Evolutionary conservation across 1,140 invertebrate genomes (phyloP).

Genomic region (Drosophila albomicans): DNA sequence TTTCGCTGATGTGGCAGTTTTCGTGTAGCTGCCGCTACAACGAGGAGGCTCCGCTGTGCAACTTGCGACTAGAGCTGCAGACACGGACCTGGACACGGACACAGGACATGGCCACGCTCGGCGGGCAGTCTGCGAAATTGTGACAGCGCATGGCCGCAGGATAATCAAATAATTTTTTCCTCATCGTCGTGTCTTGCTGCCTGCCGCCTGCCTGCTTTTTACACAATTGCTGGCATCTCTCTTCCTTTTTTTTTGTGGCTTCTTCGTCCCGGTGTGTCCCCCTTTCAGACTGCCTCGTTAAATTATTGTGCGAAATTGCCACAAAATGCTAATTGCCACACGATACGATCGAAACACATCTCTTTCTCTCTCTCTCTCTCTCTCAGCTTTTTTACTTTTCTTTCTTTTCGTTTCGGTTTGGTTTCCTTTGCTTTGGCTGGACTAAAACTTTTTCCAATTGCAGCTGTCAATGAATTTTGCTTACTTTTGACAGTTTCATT

Average conservation of each 20-base stretch:
- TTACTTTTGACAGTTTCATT: constrained; percentile 72
- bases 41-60: constrained; percentile 1
- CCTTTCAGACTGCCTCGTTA: constrained; percentile 45
- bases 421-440: constrained; percentile 5
- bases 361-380: background rate
- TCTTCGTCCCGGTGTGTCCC: constrained; percentile 34
- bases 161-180: constrained; percentile 81
- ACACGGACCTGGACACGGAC: constrained; percentile 9
- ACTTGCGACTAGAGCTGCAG: constrained; percentile 10
- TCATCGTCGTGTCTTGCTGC: constrained; percentile 25
- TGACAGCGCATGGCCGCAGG: constrained; percentile 82
- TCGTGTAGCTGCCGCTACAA: constrained; percentile 44
- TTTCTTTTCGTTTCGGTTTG: constrained; percentile 11
- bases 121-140: constrained; percentile 80
- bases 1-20: constrained; percentile 83
- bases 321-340: constrained; percentile 81
- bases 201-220: background rate
- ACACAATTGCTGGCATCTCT: constrained; percentile 50
- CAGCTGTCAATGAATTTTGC: constrained; percentile 74
- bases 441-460: constrained; percentile 69
- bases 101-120: constrained; percentile 57
- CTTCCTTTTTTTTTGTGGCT: constrained; percentile 38
- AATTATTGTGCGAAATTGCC: constrained; percentile 82
- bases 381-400: background rate
- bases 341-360: constrained; percentile 67